Conservation (phyloP, 2,888 invertebrate species). For the Netelia melanura region DNA sequence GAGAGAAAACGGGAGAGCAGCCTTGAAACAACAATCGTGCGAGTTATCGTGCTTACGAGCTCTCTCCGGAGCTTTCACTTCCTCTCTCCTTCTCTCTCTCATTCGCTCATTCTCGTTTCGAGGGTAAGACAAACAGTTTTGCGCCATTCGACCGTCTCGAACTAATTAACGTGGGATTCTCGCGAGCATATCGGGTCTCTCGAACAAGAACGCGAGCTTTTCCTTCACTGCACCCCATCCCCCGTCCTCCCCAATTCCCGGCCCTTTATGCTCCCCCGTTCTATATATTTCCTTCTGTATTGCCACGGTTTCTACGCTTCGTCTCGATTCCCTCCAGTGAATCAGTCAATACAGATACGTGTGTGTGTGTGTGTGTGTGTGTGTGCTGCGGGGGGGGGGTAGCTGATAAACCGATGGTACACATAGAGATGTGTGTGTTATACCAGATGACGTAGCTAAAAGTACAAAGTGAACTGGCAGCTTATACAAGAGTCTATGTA, state of each 20-base stretch:
- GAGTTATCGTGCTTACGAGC: constrained; percentile 73
- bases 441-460: not conserved
- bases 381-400: too few species aligned
- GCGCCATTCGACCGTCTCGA: constrained; percentile 77
- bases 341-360: not conserved
- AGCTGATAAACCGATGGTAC: not conserved
- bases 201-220: constrained; percentile 54
- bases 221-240: not conserved
- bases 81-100: constrained; percentile 64
- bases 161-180: constrained; percentile 81
- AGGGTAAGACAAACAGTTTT: constrained; percentile 81
- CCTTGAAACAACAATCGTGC: constrained; percentile 79
- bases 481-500: not conserved
- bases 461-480: not conserved
- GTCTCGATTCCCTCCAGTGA: constrained; percentile 10
- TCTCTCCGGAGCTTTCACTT: constrained; percentile 50
- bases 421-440: not conserved
- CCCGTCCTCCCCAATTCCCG: not conserved
- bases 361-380: not conserved
- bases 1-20: constrained; percentile 44
- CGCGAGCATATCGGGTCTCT: constrained; percentile 57
- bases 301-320: constrained; percentile 22
- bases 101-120: constrained; percentile 68
- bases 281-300: constrained; percentile 22
- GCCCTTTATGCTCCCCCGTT: not conserved